These are phyloP conservation scores for Hypothenemus hampei DNA, from an alignment of 1,140 invertebrate species.

Conservation along the genomic window DNA sequence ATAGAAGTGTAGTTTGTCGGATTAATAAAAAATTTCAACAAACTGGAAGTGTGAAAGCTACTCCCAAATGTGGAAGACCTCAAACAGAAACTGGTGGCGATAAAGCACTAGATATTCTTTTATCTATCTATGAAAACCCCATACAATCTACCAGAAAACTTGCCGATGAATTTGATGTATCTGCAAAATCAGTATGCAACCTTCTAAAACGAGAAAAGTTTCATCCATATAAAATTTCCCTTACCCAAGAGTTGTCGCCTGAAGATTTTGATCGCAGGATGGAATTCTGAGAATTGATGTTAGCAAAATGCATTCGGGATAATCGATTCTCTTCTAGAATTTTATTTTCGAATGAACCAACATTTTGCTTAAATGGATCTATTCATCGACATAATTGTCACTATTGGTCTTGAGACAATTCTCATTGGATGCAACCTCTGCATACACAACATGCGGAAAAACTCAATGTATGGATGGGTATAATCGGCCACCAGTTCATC, in stretches of 20 bases:
- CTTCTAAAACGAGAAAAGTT: too few species aligned
- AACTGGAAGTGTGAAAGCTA: background rate
- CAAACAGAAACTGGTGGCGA: background rate
- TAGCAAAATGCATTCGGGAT: background rate
- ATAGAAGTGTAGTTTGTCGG: background rate
- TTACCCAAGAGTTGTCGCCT: background rate
- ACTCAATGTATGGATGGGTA: background rate
- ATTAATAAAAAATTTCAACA: background rate
- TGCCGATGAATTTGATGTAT: background rate
- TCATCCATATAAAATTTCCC: background rate
- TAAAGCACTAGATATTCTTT: background rate
- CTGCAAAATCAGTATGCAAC: background rate
- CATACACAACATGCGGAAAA: too few species aligned
- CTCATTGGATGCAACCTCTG: background rate
- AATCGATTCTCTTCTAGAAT: background rate
- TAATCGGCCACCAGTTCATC: too few species aligned
- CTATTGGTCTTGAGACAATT: too few species aligned
- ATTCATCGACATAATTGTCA: too few species aligned
- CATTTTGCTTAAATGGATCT: too few species aligned
- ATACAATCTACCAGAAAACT: background rate
- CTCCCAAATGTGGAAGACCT: background rate
- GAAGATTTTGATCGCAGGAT: background rate
- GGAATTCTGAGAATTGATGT: background rate
- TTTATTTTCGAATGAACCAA: too few species aligned
- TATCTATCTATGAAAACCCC: background rate